phyloP scores from a whole-genome alignment of 2,888 invertebrate genomes.

The Hydroisotoma schaefferi region DNA sequence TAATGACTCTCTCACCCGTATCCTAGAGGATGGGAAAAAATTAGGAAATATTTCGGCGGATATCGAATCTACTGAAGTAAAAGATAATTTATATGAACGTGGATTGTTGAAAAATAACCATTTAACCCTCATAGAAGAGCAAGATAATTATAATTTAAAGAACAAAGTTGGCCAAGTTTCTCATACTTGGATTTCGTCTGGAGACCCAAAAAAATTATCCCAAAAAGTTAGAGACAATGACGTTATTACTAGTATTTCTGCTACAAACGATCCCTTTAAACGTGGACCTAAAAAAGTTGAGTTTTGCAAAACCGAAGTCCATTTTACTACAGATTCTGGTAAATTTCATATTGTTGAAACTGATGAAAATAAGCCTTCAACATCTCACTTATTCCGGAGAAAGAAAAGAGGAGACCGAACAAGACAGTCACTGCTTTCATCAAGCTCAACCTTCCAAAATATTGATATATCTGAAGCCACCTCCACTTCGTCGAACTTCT shows the following conservation, averaged over 20 bases:
- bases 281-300: constrained; percentile 69
- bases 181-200: constrained; percentile 47
- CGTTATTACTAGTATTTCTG: constrained; percentile 46
- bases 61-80: neutral
- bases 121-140: neutral
- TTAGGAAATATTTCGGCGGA: neutral
- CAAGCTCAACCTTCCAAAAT: neutral
- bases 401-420: constrained; percentile 40
- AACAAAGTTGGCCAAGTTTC: constrained; percentile 34
- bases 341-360: constrained; percentile 82
- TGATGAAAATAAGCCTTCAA: constrained; percentile 81
- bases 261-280: constrained; percentile 41
- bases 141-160: neutral
- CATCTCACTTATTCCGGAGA: constrained; percentile 73
- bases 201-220: constrained; percentile 36
- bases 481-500: neutral
- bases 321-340: constrained; percentile 80
- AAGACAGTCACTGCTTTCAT: neutral
- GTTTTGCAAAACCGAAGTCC: constrained; percentile 83
- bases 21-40: constrained; percentile 29
- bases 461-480: neutral
- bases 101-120: constrained; percentile 1
- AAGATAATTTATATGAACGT: neutral
- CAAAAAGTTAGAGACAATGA: constrained; percentile 44
- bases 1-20: constrained; percentile 38